Base-by-base conservation (phyloP, 2,113 vertebrate species). In the Narcine bancroftii region DNA sequence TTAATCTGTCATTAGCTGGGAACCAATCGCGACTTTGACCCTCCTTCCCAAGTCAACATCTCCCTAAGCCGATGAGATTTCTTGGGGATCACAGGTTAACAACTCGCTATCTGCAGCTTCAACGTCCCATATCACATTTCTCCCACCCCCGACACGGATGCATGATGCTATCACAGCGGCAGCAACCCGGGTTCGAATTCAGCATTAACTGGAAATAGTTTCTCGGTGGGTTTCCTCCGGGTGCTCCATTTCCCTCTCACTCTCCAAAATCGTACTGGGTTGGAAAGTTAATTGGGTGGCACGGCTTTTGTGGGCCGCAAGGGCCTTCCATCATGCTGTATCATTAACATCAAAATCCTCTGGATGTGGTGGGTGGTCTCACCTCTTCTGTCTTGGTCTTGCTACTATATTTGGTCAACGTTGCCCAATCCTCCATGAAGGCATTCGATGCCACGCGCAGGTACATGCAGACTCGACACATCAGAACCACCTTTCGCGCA, bases 371-470 rank as follows among this genome's bases (percentile, higher is more conserved):
- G 66, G 15, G 15, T 21, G n/a, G 6, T 6, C 81, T 91, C 4
- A 91, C 89, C 89, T 91, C 89, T 47, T 91, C 87, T 0, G 87
- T 91, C 63, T 69, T 63, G 2, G 56, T 11, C 89, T 91, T 66
- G 65, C 0, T 45, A 39, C 24, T 65, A 6, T 91, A 91, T 2
- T 69, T 69, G 2, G 89, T 17, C 39, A 45, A 1, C 0, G 89
- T 91, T 10, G 39, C 65, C 89, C 63, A 91, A 26, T 45, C 65
- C 10, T 91, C 39, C 89, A 91, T 91, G 89, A 91, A 91, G 39
- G 24, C 19, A 7, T 29, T 71, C 0, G 89, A 91, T 6, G 36
- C 63, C 10, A 33, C 63, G 0, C 89, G 89, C 1, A 91, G 5
- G 11, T 6, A 3, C 89, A 91, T 71, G 63, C 65, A 69, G 39